Conservation (phyloP, 30 jellyfish, hydroid and myxozoan species). For the Aurelia sp. region DNA sequence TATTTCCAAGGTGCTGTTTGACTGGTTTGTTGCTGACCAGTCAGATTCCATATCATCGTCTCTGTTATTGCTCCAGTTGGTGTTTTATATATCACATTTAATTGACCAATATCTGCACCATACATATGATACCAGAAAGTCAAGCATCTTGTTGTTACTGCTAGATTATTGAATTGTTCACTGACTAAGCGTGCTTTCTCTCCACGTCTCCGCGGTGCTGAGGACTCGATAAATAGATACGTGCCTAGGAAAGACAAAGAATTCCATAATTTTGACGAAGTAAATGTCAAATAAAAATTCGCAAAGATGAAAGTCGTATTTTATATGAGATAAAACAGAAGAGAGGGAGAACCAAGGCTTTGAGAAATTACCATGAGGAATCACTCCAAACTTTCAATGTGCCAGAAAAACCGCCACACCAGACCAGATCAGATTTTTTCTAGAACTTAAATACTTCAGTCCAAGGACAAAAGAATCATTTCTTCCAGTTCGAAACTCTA, state of each 20-base stretch:
- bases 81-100: constrained; percentile 63
- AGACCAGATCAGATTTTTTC: too few species aligned
- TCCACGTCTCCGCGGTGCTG: constrained; percentile 78
- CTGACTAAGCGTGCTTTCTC: constrained; percentile 90
- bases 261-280: neutral
- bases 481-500: too few species aligned
- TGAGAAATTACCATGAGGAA: too few species aligned
- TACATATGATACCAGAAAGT: constrained; percentile 97
- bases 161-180: constrained; percentile 80
- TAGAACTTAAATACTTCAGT: too few species aligned
- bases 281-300: too few species aligned
- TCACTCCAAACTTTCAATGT: too few species aligned
- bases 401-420: too few species aligned
- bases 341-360: too few species aligned
- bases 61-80: constrained; percentile 73
- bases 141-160: constrained; percentile 71
- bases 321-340: too few species aligned
- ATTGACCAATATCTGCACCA: constrained; percentile 88
- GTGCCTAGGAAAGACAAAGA: constrained; percentile 37
- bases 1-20: constrained; percentile 75
- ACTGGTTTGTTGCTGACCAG: constrained; percentile 93
- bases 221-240: constrained; percentile 84
- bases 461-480: too few species aligned
- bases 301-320: too few species aligned
- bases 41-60: constrained; percentile 76